Conservation (phyloP, 2,888 invertebrate genomes). For the Eledona agricola region DNA sequence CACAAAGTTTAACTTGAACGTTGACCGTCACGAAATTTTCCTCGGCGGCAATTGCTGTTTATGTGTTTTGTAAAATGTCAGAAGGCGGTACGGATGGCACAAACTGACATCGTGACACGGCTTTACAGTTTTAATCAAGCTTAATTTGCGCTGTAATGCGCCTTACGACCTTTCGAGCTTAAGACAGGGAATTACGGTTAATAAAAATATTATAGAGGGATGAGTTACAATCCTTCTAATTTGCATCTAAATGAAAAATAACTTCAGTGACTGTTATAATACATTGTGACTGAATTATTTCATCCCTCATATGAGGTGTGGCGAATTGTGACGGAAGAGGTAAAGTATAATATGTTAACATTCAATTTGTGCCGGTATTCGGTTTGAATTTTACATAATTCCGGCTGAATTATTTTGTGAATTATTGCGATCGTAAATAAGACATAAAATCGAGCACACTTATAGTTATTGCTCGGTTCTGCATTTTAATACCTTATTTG, state of each 20-base stretch:
- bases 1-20: no score
- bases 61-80: not conserved
- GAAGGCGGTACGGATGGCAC: not conserved
- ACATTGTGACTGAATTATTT: no score
- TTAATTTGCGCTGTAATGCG: constrained; percentile 4
- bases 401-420: constrained; percentile 16
- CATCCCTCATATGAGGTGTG: no score
- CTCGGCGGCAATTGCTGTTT: not conserved
- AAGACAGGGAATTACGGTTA: constrained; percentile 1
- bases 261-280: constrained; percentile 2
- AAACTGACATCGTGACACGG: no score
- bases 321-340: no score
- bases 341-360: no score
- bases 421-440: constrained; percentile 24
- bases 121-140: constrained; percentile 5
- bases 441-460: constrained; percentile 23
- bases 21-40: no score
- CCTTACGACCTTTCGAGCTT: not conserved
- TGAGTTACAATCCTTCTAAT: not conserved
- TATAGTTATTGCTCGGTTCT: constrained; percentile 20
- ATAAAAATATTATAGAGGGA: constrained; percentile 5
- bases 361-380: no score
- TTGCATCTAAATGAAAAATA: constrained; percentile 2
- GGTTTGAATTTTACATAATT: no score
- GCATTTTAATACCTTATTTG: constrained; percentile 22